phyloP scores from a whole-genome alignment of 1,140 invertebrate genomes.

The Uloborus diversus region DNA sequence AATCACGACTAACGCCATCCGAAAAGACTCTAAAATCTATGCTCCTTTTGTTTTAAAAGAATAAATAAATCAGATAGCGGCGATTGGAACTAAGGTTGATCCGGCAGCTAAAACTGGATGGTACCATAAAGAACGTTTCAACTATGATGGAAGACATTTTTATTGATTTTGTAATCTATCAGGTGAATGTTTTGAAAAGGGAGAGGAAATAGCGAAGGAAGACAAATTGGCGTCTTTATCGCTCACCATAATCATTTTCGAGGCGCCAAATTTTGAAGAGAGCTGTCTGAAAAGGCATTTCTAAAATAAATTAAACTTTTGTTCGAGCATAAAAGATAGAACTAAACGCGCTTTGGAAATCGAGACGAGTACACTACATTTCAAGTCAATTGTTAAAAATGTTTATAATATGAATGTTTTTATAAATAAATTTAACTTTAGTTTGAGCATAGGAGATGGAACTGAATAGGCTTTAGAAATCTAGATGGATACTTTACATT shows the following conservation, averaged over 20 bases:
- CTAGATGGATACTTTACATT: no score
- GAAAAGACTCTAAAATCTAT: constrained; percentile 36
- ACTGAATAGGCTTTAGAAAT: no score
- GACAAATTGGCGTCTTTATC: constrained; percentile 42
- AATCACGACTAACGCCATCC: constrained; percentile 28
- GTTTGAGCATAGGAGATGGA: no score
- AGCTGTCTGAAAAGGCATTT: background rate
- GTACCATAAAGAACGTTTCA: constrained; percentile 46
- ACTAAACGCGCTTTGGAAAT: no score
- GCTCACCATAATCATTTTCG: constrained; percentile 19
- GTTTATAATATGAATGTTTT: no score
- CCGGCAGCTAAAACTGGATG: constrained; percentile 9
- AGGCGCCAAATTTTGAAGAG: constrained; percentile 14
- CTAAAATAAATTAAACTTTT: no score
- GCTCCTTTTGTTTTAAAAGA: constrained; percentile 18
- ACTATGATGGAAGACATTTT: constrained; percentile 56
- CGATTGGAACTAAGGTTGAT: background rate
- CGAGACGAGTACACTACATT: no score
- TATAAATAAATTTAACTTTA: no score
- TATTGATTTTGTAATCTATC: constrained; percentile 57
- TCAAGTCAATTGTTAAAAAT: no score
- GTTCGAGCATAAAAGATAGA: no score
- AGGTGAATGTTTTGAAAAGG: constrained; percentile 54
- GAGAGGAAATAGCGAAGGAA: constrained; percentile 7
- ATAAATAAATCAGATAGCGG: constrained; percentile 34